Evolutionary conservation across 2,113 vertebrate genomes (phyloP), one percentile per base, ranked within the genome.

Genomic region (Leptodactylus fuscus): DNA sequence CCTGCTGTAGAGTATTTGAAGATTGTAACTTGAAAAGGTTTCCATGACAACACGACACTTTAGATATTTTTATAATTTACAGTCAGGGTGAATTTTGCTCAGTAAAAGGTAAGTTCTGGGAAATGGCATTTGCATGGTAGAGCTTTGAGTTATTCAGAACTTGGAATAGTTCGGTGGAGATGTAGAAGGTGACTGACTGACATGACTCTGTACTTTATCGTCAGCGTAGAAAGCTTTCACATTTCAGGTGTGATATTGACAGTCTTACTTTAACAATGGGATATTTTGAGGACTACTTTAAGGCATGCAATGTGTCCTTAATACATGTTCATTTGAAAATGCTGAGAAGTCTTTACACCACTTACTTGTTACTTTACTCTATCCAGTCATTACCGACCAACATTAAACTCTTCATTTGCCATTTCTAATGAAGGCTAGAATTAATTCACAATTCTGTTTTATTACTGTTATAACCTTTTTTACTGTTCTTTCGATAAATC

Each of bases 31-130:
- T 38, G 32, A 69, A 36, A 36, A 20, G 34, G 32, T 69, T 69
- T 69, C 65, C 34, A 69, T 69, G 34, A 38, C 65, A 69, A 69
- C 65, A 34, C 9, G 34, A 34, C 18, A 36, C 65, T 69, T 69
- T 22, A 20, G 32, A 69, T 38, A 69, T 69, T 36, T 36, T 69
- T 69, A 69, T 69, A 22, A 38, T 69, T 69, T 69, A 69, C 65
- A 69, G 32, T 36, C 32, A 38, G 15, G 62, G 65, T 69, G 65
- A 69, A 69, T 69, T 38, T 69, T 38, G 65, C 2, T 34, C 2
- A 38, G 65, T 36, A 22, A 36, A 69, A 36, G 18, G 65, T 22
- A 22, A 69, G 34, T 22, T 69, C 65, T 69, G 18, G 29, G 16
- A 38, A 20, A 34, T 67, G 32, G 62, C 62, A 67, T 69, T 36